Percentiles rank a stretch among this genome's conserved stretches.
Evolutionary conservation across 2,113 vertebrate species (phyloP).

Genomic region (Sitta europaea): DNA sequence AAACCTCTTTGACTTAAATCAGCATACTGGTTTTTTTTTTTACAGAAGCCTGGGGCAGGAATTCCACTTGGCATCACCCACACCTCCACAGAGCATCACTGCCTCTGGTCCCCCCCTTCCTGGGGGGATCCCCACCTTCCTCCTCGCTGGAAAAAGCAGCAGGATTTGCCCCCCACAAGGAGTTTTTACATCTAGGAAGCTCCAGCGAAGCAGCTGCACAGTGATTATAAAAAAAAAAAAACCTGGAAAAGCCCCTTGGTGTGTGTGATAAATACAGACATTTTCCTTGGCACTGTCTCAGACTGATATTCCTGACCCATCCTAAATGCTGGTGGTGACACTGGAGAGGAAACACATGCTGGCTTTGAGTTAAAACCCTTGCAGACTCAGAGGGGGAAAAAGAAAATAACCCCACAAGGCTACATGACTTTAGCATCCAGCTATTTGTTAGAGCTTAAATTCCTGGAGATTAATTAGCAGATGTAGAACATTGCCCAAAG

Average conservation of each 20-base stretch:
- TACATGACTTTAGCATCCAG: conserved; percentile 60
- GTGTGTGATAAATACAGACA: neutral
- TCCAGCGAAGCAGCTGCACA: neutral
- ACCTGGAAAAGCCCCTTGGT: neutral
- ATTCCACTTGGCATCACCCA: neutral
- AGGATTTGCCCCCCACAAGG: neutral
- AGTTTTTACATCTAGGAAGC: neutral
- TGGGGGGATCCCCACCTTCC: neutral
- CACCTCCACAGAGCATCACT: neutral
- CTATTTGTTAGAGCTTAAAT: conserved; percentile 63
- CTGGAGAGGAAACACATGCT: neutral
- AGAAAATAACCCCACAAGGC: conserved; percentile 8
- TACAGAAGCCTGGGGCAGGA: neutral
- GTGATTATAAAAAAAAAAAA: neutral
- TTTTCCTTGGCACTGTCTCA: conserved; percentile 14
- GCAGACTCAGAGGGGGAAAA: neutral
- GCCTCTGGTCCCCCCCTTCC: neutral
- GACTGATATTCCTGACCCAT: neutral
- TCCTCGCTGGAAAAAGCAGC: neutral
- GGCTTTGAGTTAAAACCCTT: neutral
- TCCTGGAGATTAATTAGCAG: conserved; percentile 65
- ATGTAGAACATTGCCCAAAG: conserved; percentile 8
- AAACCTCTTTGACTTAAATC: conserved; percentile 54
- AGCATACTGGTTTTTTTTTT: conserved; percentile 18
- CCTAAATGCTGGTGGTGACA: neutral